phyloP scores from a whole-genome alignment of 2,888 invertebrate genomes.

The Synergus umbraculus region DNA sequence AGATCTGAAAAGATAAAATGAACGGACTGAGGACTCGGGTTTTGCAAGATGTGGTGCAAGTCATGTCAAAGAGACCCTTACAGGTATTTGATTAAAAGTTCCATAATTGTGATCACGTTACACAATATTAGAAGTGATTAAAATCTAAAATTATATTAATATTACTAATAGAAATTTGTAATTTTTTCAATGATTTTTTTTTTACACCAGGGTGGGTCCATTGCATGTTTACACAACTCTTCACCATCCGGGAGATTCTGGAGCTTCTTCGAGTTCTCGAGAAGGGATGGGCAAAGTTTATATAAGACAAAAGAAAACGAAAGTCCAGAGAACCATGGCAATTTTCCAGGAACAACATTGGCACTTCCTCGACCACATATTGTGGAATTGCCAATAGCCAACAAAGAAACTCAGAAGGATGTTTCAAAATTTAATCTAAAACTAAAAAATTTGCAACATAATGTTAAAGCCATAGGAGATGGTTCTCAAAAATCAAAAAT shows the following conservation, averaged over 20 bases:
- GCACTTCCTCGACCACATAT: constrained; percentile 15
- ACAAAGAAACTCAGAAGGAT: background rate
- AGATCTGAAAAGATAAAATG: constrained; percentile 38
- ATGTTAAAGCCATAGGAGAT: background rate
- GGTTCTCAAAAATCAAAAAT: background rate
- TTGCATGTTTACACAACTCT: constrained; percentile 22
- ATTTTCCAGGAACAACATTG: constrained; percentile 1
- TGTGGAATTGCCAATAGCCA: background rate
- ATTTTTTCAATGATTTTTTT: background rate
- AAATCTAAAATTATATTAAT: background rate
- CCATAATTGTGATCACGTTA: background rate
- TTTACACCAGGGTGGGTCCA: background rate
- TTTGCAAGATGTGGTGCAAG: constrained; percentile 34
- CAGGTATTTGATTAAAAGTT: constrained; percentile 36
- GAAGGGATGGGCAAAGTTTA: constrained; percentile 15
- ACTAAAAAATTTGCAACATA: background rate
- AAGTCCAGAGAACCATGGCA: background rate
- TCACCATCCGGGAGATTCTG: constrained; percentile 13
- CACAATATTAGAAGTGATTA: background rate
- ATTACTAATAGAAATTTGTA: too few species aligned
- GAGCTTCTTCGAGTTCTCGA: constrained; percentile 31
- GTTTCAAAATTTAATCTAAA: background rate
- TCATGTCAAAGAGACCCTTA: constrained; percentile 32
- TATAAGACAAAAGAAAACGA: constrained; percentile 23
- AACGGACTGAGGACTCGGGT: constrained; percentile 37